These are phyloP conservation scores for Budorcas taxicolor DNA, from an alignment of 2,113 vertebrate genomes.

Conservation along the genomic window DNA sequence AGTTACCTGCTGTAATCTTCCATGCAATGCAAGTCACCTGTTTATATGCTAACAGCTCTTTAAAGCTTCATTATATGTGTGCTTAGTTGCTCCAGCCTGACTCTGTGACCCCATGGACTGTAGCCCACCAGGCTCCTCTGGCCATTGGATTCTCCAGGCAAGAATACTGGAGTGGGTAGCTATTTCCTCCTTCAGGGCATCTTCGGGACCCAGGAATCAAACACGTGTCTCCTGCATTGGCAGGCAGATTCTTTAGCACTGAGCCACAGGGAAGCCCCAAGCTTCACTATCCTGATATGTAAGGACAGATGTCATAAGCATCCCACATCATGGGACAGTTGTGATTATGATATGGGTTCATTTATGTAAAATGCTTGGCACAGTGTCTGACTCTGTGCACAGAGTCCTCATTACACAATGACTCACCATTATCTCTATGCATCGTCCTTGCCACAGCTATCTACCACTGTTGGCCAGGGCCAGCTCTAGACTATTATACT, in stretches of 20 bases:
- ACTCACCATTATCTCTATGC: neutral
- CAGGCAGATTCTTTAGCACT: neutral
- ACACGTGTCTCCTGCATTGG: accelerated
- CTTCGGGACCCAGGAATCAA: accelerated
- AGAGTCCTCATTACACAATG: neutral
- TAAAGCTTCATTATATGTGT: neutral
- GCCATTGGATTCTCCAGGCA: neutral
- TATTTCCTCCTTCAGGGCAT: neutral
- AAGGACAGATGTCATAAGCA: neutral
- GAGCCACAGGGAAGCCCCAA: neutral
- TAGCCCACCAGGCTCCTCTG: neutral
- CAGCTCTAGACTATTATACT: neutral
- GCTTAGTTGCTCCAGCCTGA: neutral
- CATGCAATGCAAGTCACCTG: neutral
- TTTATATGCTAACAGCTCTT: neutral
- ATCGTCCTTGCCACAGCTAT: neutral
- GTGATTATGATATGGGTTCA: neutral
- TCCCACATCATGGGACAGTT: neutral
- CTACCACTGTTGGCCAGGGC: neutral
- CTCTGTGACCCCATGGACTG: neutral
- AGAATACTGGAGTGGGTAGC: neutral
- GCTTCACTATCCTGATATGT: neutral
- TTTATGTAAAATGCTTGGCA: neutral
- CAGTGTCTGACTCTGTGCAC: neutral
- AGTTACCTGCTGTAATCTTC: neutral